Percentiles rank a stretch among this genome's conserved stretches.
These are phyloP conservation scores for Ivindomyrus marchei DNA, from an alignment of 2,113 vertebrate species.

Conservation along the genomic window DNA sequence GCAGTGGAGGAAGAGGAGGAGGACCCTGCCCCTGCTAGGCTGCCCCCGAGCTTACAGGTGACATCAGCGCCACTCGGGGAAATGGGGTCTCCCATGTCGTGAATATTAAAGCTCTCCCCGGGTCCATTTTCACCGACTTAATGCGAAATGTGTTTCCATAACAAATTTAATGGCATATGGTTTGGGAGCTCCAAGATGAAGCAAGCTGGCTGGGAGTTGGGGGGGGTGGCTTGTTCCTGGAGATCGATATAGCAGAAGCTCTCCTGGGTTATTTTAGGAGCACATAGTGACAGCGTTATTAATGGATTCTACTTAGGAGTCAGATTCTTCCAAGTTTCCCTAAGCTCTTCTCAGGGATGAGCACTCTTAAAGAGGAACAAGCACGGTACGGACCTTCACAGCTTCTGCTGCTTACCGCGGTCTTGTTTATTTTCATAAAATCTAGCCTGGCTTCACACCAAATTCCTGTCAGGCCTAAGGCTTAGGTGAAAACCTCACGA, in stretches of 20 bases:
- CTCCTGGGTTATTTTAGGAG: background rate
- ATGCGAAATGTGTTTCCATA: background rate
- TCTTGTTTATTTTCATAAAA: background rate
- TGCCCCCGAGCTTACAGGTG: background rate
- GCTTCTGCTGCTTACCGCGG: background rate
- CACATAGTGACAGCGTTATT: background rate
- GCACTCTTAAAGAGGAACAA: background rate
- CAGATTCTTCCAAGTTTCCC: background rate
- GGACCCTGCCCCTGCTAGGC: background rate
- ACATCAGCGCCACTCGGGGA: background rate
- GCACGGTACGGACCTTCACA: background rate
- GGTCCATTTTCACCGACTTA: background rate
- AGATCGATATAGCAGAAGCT: conserved; percentile 6
- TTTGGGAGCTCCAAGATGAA: background rate
- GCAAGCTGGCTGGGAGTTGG: too few relatives aligned
- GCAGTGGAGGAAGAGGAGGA: background rate
- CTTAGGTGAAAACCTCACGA: background rate
- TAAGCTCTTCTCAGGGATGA: background rate
- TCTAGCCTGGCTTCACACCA: background rate
- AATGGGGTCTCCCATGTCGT: background rate
- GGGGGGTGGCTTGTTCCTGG: background rate
- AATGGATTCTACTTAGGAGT: conserved; percentile 2
- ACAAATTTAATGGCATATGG: conserved; percentile 12
- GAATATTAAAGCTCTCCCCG: background rate
- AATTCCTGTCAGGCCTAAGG: background rate